These are phyloP conservation scores for Aphelenchoides avenae DNA, from an alignment of 1,140 invertebrate species.

Conservation along the genomic window DNA sequence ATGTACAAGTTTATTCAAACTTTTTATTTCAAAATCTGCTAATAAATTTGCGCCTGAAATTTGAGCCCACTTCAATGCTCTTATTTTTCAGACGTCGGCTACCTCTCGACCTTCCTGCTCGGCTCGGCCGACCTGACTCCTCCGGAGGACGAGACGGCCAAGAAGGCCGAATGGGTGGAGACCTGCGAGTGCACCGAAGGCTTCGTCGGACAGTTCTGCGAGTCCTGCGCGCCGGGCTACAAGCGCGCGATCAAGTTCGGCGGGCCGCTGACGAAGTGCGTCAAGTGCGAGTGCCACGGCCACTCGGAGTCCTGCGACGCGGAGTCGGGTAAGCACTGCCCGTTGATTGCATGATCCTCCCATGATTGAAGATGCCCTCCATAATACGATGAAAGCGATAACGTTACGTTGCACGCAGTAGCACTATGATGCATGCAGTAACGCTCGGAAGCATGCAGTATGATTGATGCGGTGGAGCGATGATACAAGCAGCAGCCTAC, in stretches of 20 bases:
- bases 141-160: slow-evolving; percentile 62
- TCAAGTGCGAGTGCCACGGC: slow-evolving; percentile 89
- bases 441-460: too few species aligned
- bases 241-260: slow-evolving; percentile 81
- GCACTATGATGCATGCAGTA: too few species aligned
- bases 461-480: too few species aligned
- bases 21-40: not conserved
- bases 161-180: slow-evolving; percentile 82
- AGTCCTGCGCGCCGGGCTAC: slow-evolving; percentile 88
- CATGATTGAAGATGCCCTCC: too few species aligned
- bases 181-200: slow-evolving; percentile 85
- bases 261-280: slow-evolving; percentile 83
- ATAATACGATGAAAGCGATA: too few species aligned
- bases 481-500: too few species aligned
- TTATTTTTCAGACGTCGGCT: slow-evolving; percentile 63
- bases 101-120: slow-evolving; percentile 42
- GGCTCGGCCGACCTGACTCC: slow-evolving; percentile 40
- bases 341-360: too few species aligned
- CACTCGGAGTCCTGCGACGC: slow-evolving; percentile 93
- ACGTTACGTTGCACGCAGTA: too few species aligned
- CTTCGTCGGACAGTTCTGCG: slow-evolving; percentile 87
- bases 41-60: not conserved
- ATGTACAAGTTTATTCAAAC: slow-evolving; percentile 3
- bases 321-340: slow-evolving; percentile 66
- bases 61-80: not conserved